phyloP scores from a whole-genome alignment of 2,113 vertebrate genomes.

The Pelecanus crispus region DNA sequence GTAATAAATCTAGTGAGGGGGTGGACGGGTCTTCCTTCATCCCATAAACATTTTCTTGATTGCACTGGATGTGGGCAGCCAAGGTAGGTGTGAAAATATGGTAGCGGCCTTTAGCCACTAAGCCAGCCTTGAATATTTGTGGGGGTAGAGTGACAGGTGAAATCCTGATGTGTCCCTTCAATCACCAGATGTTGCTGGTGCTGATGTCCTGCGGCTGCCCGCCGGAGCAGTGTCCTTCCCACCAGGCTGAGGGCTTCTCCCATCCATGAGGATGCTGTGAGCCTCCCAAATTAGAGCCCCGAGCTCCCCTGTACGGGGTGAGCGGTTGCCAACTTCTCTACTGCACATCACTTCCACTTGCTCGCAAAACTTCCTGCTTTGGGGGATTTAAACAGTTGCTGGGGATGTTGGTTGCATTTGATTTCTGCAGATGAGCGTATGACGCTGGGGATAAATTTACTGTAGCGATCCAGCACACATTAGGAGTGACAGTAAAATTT shows the following conservation, averaged over 20 bases:
- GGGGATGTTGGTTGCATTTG: background rate
- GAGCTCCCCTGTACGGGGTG: accelerated
- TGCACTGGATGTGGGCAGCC: background rate
- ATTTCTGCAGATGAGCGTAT: background rate
- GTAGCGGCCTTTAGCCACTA: background rate
- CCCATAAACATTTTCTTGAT: background rate
- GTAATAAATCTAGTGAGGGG: background rate
- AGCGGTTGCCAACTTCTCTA: background rate
- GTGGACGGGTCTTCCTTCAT: background rate
- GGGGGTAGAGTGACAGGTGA: background rate
- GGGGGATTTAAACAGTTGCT: background rate
- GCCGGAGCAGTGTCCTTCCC: background rate
- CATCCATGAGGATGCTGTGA: background rate
- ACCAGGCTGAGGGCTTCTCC: background rate
- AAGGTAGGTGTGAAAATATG: background rate
- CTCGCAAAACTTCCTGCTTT: background rate
- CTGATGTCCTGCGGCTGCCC: background rate
- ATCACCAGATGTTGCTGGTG: background rate
- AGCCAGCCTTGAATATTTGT: accelerated
- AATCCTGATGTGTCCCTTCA: background rate
- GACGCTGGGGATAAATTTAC: background rate
- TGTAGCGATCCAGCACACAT: background rate
- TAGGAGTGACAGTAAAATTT: background rate
- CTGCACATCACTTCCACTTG: accelerated
- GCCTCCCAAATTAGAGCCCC: too few relatives aligned